Conservation (phyloP, 2,888 invertebrate genomes). For the Temnothorax unifasciatus region DNA sequence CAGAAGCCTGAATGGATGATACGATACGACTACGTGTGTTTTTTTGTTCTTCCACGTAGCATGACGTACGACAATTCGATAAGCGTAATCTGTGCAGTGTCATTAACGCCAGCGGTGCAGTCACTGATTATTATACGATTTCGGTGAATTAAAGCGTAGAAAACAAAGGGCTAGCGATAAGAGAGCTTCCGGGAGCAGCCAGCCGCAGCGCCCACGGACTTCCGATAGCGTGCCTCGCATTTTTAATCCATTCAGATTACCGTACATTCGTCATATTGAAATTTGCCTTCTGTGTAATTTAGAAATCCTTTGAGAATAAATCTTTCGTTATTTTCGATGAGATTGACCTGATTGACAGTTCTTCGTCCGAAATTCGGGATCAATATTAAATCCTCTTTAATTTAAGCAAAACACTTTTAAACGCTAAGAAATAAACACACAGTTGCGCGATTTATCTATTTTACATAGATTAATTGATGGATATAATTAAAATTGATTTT, state of each 20-base stretch:
- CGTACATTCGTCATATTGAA: neutral
- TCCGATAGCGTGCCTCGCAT: conserved; percentile 66
- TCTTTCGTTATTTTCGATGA: neutral
- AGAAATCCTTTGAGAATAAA: neutral
- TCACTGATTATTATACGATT: conserved; percentile 67
- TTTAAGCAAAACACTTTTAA: neutral
- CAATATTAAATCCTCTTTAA: conserved; percentile 15
- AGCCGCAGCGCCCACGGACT: conserved; percentile 70
- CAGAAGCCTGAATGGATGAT: conserved; percentile 4
- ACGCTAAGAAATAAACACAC: neutral
- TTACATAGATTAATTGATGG: neutral
- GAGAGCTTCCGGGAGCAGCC: conserved; percentile 71
- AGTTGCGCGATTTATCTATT: neutral
- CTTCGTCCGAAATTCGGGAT: neutral
- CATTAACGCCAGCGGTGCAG: conserved; percentile 53
- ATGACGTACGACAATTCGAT: conserved; percentile 49
- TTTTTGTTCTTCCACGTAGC: conserved; percentile 26
- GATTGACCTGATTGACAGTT: neutral
- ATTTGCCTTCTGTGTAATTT: neutral
- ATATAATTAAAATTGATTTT: conserved; percentile 10
- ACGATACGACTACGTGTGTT: conserved; percentile 9
- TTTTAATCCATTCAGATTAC: conserved; percentile 64
- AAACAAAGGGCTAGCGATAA: conserved; percentile 76
- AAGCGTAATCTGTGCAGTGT: conserved; percentile 61
- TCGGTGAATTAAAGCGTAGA: conserved; percentile 67